Percentiles rank a stretch among this genome's conserved stretches.
Conservation (phyloP, 2,113 vertebrate species). For the Cyanistes caeruleus region DNA sequence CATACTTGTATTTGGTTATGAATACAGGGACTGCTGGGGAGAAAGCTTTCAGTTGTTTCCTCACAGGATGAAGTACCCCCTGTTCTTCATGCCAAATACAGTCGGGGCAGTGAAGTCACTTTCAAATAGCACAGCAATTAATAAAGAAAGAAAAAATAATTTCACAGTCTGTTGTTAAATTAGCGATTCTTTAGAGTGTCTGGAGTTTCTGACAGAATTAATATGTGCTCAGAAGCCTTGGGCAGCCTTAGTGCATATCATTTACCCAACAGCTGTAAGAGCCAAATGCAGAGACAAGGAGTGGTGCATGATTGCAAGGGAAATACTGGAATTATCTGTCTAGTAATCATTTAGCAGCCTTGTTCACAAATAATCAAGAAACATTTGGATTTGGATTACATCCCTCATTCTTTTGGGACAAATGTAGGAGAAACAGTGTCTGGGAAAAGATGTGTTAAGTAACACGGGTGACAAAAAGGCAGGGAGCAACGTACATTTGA, state of each 20-base stretch:
- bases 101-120: background rate
- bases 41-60: slow-evolving; percentile 28
- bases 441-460: slow-evolving; percentile 30
- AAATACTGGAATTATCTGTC: slow-evolving; percentile 17
- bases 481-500: background rate
- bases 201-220: slow-evolving; percentile 45
- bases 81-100: background rate
- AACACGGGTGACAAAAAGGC: background rate
- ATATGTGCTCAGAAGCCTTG: slow-evolving; percentile 21
- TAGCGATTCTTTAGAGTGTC: slow-evolving; percentile 48
- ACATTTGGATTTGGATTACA: slow-evolving; percentile 27
- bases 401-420: background rate
- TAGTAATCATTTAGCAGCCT: background rate
- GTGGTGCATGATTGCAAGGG: background rate
- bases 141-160: slow-evolving; percentile 60
- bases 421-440: slow-evolving; percentile 1
- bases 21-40: background rate
- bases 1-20: slow-evolving; percentile 3
- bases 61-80: background rate
- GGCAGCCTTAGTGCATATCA: background rate
- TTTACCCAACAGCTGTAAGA: slow-evolving; percentile 30
- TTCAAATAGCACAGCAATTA: slow-evolving; percentile 42
- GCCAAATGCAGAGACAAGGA: background rate
- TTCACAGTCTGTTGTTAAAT: slow-evolving; percentile 61
- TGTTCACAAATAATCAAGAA: slow-evolving; percentile 37